Percentiles rank a stretch among this genome's conserved stretches.
phyloP scores from a whole-genome alignment of 2,113 vertebrate species.

The Hassar affinis region DNA sequence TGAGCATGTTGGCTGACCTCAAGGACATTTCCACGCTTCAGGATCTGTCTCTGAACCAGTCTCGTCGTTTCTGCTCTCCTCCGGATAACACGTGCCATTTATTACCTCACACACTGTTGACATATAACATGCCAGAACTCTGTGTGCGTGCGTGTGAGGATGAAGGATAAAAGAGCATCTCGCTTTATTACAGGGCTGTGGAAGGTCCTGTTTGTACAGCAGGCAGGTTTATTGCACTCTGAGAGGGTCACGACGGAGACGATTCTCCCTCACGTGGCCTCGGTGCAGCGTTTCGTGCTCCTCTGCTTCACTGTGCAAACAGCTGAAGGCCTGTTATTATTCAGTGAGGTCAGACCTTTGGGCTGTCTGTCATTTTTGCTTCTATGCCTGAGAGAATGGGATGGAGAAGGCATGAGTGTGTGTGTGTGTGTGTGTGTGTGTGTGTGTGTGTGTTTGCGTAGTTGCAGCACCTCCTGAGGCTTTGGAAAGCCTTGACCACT shows the following conservation, averaged over 20 bases:
- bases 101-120: constrained; percentile 31
- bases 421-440: constrained; percentile 6
- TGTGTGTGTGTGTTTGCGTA: not conserved
- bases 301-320: constrained; percentile 33
- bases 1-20: not conserved
- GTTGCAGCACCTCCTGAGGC: constrained; percentile 10
- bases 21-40: not conserved
- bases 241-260: constrained; percentile 11
- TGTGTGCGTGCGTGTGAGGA: not conserved
- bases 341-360: constrained; percentile 26
- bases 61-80: constrained; percentile 2
- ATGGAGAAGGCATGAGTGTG: constrained; percentile 12
- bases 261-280: constrained; percentile 29
- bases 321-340: constrained; percentile 40
- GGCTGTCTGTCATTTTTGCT: constrained; percentile 8
- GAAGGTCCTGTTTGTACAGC: constrained; percentile 43
- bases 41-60: constrained; percentile 32
- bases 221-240: constrained; percentile 30
- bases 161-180: constrained; percentile 19
- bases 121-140: constrained; percentile 19
- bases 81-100: not conserved
- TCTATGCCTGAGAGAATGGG: not conserved
- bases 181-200: constrained; percentile 25
- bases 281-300: not conserved
- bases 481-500: constrained; percentile 23